Evolutionary conservation across 2,113 vertebrate genomes (phyloP).

Genomic region (Dicaeum eximium): DNA sequence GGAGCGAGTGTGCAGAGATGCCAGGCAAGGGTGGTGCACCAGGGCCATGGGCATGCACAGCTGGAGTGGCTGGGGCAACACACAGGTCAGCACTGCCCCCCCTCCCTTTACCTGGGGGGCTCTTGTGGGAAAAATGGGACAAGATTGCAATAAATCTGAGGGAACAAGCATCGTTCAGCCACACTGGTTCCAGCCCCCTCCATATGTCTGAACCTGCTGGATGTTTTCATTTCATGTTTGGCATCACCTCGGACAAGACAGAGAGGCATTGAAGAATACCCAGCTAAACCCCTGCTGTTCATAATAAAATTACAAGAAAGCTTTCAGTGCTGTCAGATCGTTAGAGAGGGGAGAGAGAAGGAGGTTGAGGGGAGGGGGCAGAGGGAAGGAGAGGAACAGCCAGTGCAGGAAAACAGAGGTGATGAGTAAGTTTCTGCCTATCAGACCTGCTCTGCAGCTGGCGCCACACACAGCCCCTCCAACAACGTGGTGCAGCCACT

Average conservation of each 20-base stretch:
- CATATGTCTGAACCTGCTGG: not conserved
- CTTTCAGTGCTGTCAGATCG: not conserved
- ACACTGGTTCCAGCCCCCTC: not conserved
- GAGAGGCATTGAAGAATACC: not conserved
- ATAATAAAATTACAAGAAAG: not conserved
- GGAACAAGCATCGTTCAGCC: not conserved
- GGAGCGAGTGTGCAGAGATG: not conserved
- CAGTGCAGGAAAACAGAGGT: not conserved
- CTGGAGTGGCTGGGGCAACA: not conserved
- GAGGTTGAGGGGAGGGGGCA: not conserved
- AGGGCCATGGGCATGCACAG: not conserved
- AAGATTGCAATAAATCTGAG: not conserved
- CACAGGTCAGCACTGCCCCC: not conserved
- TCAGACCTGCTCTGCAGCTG: not conserved
- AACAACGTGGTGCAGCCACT: accelerated
- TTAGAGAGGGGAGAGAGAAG: not conserved
- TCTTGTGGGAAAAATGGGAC: not conserved
- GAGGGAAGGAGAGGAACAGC: not conserved
- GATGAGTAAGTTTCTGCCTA: not conserved
- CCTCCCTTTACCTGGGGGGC: not conserved
- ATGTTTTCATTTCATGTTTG: not conserved
- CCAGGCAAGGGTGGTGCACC: not conserved
- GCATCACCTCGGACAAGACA: not conserved
- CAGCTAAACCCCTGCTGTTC: not conserved
- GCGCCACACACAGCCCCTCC: not conserved